phyloP scores from a whole-genome alignment of 2,797 vertebrate genomes.

The Urophycis tenuis region DNA sequence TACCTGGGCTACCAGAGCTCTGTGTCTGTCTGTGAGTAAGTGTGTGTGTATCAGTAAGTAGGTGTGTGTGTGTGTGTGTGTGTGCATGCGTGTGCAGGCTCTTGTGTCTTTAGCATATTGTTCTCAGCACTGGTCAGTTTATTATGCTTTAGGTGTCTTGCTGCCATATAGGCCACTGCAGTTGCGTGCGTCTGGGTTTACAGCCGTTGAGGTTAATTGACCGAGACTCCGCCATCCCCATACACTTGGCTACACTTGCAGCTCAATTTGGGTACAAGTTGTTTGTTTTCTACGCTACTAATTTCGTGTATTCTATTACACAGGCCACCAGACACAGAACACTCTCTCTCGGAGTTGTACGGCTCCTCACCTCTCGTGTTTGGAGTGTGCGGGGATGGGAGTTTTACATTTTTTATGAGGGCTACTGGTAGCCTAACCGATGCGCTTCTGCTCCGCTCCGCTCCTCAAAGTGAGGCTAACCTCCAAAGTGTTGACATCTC shows the following conservation, averaged over 20 bases:
- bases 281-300: neutral
- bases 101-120: neutral
- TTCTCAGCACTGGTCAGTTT: neutral
- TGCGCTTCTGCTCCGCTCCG: neutral
- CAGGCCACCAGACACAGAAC: neutral
- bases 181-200: neutral
- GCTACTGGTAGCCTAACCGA: neutral
- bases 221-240: neutral
- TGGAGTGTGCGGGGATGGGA: neutral
- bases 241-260: neutral
- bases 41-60: constrained; percentile 13
- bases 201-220: neutral
- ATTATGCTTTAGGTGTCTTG: neutral
- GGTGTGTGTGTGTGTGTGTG: constrained; percentile 6
- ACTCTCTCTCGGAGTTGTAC: neutral
- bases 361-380: neutral
- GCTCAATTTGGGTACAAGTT: neutral
- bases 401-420: neutral
- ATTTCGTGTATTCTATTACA: neutral
- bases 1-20: neutral
- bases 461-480: neutral
- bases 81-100: neutral
- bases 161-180: neutral
- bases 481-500: constrained; percentile 34
- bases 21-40: constrained; percentile 9